Percentiles rank a stretch among this genome's conserved stretches.
phyloP scores from a whole-genome alignment of 2,113 vertebrate genomes.

The Austrofundulus limnaeus region DNA sequence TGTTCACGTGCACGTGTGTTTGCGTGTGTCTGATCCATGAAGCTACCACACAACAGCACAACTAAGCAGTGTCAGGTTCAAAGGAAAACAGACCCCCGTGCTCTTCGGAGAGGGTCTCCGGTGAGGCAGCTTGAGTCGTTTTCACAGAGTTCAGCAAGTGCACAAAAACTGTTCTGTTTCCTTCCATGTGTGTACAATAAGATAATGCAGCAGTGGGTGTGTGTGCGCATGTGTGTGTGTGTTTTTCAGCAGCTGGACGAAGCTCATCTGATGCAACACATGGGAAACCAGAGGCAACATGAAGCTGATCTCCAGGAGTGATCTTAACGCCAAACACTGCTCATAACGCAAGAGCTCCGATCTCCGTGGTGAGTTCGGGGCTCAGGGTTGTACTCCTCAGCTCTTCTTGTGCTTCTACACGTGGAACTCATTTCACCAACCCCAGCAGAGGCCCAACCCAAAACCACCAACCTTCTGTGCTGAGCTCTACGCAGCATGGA shows the following conservation, averaged over 20 bases:
- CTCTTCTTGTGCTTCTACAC: conserved; percentile 39
- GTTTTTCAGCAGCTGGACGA: conserved; percentile 65
- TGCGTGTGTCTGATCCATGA: conserved; percentile 19
- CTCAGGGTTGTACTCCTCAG: conserved; percentile 27
- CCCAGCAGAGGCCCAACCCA: conserved; percentile 59
- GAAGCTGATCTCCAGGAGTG: conserved; percentile 37
- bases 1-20: too few species aligned
- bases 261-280: conserved; percentile 77
- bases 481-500: conserved; percentile 19
- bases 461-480: conserved; percentile 66
- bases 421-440: conserved; percentile 51
- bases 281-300: conserved; percentile 61
- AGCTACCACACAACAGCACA: conserved; percentile 18
- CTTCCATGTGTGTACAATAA: conserved; percentile 31
- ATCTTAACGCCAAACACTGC: conserved; percentile 24
- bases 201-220: conserved; percentile 50
- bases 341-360: not conserved
- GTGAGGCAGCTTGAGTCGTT: conserved; percentile 9
- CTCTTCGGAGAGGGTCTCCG: conserved; percentile 31
- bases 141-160: conserved; percentile 20
- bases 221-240: not conserved
- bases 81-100: conserved; percentile 53
- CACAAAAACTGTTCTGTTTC: conserved; percentile 5
- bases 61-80: conserved; percentile 51
- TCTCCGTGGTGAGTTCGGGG: conserved; percentile 22